phyloP scores from a whole-genome alignment of 2,113 vertebrate genomes.

The Mirounga angustirostris region DNA sequence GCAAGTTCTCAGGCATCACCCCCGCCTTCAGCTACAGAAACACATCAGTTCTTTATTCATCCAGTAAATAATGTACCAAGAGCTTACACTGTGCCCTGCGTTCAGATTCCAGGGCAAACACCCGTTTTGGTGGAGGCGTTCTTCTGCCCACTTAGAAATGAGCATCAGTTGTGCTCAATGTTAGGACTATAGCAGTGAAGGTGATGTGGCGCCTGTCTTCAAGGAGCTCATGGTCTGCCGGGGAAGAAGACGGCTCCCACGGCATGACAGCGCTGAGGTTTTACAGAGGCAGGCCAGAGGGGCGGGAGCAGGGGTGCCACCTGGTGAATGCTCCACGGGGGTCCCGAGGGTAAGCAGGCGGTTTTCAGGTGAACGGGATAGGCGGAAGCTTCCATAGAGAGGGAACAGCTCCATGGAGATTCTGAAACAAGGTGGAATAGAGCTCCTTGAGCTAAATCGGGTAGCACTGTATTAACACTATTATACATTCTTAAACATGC shows the following conservation, averaged over 20 bases:
- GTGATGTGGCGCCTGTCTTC: neutral
- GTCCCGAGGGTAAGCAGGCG: neutral
- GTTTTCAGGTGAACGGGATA: neutral
- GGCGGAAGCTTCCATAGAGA: neutral
- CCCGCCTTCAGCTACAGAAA: constrained; percentile 20
- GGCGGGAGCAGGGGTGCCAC: neutral
- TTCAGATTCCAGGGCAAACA: constrained; percentile 26
- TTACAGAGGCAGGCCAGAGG: neutral
- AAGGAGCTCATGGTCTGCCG: neutral
- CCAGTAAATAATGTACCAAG: constrained; percentile 10
- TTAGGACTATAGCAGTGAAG: neutral
- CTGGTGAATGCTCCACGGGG: neutral
- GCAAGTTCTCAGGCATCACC: neutral
- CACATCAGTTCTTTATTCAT: neutral
- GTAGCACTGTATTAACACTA: neutral
- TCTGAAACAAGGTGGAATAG: neutral
- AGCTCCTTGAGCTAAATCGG: neutral
- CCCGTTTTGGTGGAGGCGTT: neutral
- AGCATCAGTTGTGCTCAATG: neutral
- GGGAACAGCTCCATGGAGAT: neutral
- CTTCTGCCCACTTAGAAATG: neutral
- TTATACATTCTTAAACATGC: neutral
- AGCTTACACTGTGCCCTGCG: neutral
- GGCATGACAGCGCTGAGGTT: neutral
- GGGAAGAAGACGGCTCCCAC: neutral